Base-by-base conservation (phyloP, 2,888 invertebrate species). In the Julus scanicus region DNA sequence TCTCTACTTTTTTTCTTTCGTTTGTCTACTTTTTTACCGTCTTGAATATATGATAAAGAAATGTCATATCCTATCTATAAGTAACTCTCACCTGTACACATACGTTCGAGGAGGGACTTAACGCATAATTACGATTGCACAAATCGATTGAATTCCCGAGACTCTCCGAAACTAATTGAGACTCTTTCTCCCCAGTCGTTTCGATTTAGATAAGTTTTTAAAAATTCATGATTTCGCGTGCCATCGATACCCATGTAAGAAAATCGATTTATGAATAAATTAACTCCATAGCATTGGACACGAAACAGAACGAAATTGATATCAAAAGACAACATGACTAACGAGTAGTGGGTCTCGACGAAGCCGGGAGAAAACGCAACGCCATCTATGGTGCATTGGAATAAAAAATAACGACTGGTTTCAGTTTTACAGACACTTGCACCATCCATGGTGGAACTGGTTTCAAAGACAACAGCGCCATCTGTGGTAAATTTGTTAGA, bases 241-340 rank as follows among this genome's bases (percentile, higher is more conserved):
- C 17, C 57, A 71, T 71, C 9, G 29, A 20, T 29, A 29, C 71
- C 29, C 29, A 71, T 29, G 57, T 57, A 71, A 71, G 11, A 9
- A 20, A 11, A 71, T 44, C 44, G 44, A 44, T 71, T 71, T 71
- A 71, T 71, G 71, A 71, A 71, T 71, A 71, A 29, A 71, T 71
- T 20, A 71, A 11, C 29, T 5, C 1, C 9, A 11, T 44, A 44
- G 6, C 4, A 44, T 44, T 44, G 44, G 44, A 3, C 29, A n/a
- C 71, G 71, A 29, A 29, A 8, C 4, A 5, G 11, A 6, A 6
- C 6, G 20, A 29, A 29, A 29, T 29, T 9, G 29, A 29, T 6
- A 29, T 2, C n/a, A n/a, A n/a, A n/a, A n/a, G n/a, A n/a, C n/a
- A n/a, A 71, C 0, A 71, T 71, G 20, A 20, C n/a, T 29, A 2